phyloP scores from a whole-genome alignment of 2,888 invertebrate genomes.

The Dicyrtomina minuta region DNA sequence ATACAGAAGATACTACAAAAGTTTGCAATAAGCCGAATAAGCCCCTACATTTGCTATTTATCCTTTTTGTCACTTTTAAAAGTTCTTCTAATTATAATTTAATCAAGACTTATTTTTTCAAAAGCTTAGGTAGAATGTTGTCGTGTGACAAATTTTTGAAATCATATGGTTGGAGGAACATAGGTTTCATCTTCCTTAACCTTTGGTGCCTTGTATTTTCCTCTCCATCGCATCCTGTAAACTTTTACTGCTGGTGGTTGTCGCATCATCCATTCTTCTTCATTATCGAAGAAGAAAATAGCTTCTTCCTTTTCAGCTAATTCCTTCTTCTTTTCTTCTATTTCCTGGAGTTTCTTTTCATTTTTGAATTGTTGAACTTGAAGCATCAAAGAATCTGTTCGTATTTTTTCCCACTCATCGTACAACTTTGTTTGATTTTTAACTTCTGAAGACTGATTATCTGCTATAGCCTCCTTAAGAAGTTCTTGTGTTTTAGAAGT shows the following conservation, averaged over 20 bases:
- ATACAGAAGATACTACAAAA: too few relatives aligned
- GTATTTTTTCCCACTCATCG: constrained; percentile 63
- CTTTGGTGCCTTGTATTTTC: constrained; percentile 28
- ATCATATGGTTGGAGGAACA: constrained; percentile 27
- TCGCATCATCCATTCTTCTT: constrained; percentile 61
- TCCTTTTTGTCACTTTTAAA: too few relatives aligned
- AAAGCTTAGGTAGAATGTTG: too few relatives aligned
- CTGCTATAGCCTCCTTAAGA: constrained; percentile 57
- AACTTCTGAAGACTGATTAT: constrained; percentile 64
- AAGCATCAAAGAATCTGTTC: constrained; percentile 64
- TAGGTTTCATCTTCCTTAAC: constrained; percentile 25
- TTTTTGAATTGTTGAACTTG: constrained; percentile 63
- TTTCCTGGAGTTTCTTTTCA: constrained; percentile 60
- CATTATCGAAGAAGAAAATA: constrained; percentile 73
- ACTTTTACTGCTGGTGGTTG: constrained; percentile 28
- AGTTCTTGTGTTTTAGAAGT: constrained; percentile 40
- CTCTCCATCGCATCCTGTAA: constrained; percentile 21
- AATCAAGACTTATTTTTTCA: too few relatives aligned
- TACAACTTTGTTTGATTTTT: constrained; percentile 63
- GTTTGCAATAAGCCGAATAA: too few relatives aligned
- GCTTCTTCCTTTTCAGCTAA: constrained; percentile 65
- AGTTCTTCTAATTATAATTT: too few relatives aligned
- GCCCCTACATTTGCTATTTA: too few relatives aligned
- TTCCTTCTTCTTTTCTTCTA: constrained; percentile 64
- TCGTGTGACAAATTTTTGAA: too few relatives aligned